Evolutionary conservation across 2,888 invertebrate genomes (phyloP), one percentile per base, ranked within the genome.

Genomic region (Bedellia somnulentella): DNA sequence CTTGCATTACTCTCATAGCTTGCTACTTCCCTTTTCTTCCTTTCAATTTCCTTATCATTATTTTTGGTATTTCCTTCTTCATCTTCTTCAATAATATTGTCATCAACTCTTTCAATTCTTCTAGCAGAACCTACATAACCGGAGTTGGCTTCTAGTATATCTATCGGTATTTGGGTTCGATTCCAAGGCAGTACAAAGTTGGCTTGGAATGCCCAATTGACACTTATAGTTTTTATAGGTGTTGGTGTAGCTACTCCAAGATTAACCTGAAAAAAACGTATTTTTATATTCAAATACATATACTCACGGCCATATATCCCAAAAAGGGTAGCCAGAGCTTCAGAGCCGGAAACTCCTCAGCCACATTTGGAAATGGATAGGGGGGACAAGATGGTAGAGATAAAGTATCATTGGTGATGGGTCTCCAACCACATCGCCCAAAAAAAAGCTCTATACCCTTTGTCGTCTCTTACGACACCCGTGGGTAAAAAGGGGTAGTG

Each of bases 131-230:
- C 67, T 1, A 43, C 42, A 22, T 62, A 66, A 0, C 66, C 70
- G 2, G 46, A 37, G 37, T 70, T 63, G 1, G 61, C 62, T 8
- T 48, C 43, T 4, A 77, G 41, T 12, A 76, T 57, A 25, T 73
- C 67, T 0, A 49, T 14, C 0, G 77, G 77, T 31, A 76, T 61
- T 36, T 77, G 71, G 2, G 54, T 53, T 18, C 67, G 38, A 33
- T 70, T 73, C 68, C 71, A 73, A 0, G 77, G 77, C 1, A 73
- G 49, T 21, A 63, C 59, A 39, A 76, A 76, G 38, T 76, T 76
- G 2, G 68, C 61, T 49, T 77, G 77, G 35, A 75, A 57, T 0
- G 66, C 73, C 46, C 57, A 73, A 45, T 76, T 76, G 0, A 75
- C 33, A 37, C 58, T 60, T 4, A 76, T 45, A 23, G 52, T 47